Evolutionary conservation across 2,888 invertebrate species (phyloP).

Genomic region (Temnothorax ravouxi): DNA sequence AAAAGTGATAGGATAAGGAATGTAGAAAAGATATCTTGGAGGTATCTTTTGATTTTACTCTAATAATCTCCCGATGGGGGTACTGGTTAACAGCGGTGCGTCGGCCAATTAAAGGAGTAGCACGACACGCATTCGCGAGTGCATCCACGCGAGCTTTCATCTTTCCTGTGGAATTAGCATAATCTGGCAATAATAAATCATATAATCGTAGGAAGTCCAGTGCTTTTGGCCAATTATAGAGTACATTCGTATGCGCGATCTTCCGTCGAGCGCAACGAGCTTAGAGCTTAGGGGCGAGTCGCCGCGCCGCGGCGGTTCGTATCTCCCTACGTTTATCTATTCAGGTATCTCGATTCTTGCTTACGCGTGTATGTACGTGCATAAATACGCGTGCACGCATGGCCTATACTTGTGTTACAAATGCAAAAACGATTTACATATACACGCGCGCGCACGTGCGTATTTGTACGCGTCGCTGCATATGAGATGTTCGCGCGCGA

Average conservation of each 20-base stretch:
- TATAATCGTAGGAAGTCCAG: conserved; percentile 74
- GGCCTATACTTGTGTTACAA: conserved; percentile 30
- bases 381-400: not conserved
- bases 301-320: conserved; percentile 19
- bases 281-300: conserved; percentile 34
- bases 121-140: conserved; percentile 6
- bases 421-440: conserved; percentile 31
- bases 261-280: conserved; percentile 33
- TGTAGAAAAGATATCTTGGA: not conserved
- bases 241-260: conserved; percentile 60
- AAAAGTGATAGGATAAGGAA: not conserved
- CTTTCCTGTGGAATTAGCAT: conserved; percentile 67
- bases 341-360: conserved; percentile 37
- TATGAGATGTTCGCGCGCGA: conserved; percentile 7
- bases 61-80: not conserved
- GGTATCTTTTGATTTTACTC: conserved; percentile 12
- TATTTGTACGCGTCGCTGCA: conserved; percentile 35
- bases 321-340: conserved; percentile 66
- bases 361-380: not conserved
- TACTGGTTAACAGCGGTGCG: conserved; percentile 6
- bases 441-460: conserved; percentile 37
- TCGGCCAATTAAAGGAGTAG: not conserved
- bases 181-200: conserved; percentile 74
- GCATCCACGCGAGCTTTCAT: conserved; percentile 2
- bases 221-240: conserved; percentile 74